Conservation (phyloP, 1,140 invertebrate species). For the Drosophila novamexicana region DNA sequence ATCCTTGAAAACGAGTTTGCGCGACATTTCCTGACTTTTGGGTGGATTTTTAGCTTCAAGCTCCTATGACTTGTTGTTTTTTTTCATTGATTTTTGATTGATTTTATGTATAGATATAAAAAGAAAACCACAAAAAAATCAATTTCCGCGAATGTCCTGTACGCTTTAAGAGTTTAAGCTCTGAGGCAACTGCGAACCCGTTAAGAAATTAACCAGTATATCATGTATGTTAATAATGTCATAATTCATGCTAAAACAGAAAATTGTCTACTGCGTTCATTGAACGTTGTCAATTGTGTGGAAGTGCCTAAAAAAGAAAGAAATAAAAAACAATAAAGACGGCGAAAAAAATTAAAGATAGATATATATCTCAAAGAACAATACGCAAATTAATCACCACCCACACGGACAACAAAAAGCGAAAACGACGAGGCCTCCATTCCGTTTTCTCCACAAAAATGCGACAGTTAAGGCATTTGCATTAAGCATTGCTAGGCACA, state of each 20-base stretch:
- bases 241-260: constrained; percentile 28
- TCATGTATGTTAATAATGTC: constrained; percentile 15
- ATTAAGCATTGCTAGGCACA: constrained; percentile 57
- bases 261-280: constrained; percentile 30
- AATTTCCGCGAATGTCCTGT: no score
- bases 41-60: no score
- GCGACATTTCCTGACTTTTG: no score
- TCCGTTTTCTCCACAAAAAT: constrained; percentile 71
- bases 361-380: constrained; percentile 65
- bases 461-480: constrained; percentile 69
- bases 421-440: constrained; percentile 26
- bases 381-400: constrained; percentile 78
- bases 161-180: no score
- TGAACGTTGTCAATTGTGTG: constrained; percentile 22
- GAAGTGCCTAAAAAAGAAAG: constrained; percentile 19
- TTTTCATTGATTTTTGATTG: no score
- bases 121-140: background rate
- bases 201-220: background rate
- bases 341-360: background rate
- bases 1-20: no score
- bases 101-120: no score
- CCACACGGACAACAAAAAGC: constrained; percentile 35
- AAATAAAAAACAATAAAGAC: constrained; percentile 6
- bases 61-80: no score
- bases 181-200: background rate